Percentiles rank a stretch among this genome's conserved stretches.
These are phyloP conservation scores for Eriocheir sinensis DNA, from an alignment of 1,140 invertebrate genomes.

Conservation along the genomic window DNA sequence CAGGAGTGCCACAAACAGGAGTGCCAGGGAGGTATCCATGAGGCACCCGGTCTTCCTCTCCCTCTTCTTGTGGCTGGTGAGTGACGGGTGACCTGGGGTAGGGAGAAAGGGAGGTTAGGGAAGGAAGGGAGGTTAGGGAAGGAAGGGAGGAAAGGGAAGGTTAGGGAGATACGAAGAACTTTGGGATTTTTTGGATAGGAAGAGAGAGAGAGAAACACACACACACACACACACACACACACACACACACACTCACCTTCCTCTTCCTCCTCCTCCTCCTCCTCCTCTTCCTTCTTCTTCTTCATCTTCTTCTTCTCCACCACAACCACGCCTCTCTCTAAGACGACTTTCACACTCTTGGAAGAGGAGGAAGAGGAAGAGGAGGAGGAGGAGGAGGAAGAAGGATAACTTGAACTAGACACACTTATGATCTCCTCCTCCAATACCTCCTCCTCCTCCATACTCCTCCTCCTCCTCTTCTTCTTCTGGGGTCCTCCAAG, in stretches of 20 bases:
- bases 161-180: too few relatives aligned
- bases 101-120: background rate
- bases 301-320: background rate
- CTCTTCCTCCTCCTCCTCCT: too few relatives aligned
- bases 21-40: background rate
- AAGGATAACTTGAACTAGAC: too few relatives aligned
- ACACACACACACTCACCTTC: background rate
- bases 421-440: background rate
- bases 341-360: background rate
- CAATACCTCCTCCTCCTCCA: background rate
- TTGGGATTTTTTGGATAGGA: too few relatives aligned
- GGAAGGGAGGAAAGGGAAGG: too few relatives aligned
- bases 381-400: background rate
- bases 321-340: background rate
- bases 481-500: background rate
- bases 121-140: too few relatives aligned
- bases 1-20: background rate
- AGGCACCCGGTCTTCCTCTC: background rate
- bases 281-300: too few relatives aligned
- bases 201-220: too few relatives aligned
- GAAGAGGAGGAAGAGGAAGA: background rate
- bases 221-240: too few relatives aligned
- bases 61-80: too few relatives aligned
- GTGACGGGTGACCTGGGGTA: too few relatives aligned
- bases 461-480: background rate